Conservation (phyloP, 2,797 vertebrate species). For the Poecilia gillii region DNA sequence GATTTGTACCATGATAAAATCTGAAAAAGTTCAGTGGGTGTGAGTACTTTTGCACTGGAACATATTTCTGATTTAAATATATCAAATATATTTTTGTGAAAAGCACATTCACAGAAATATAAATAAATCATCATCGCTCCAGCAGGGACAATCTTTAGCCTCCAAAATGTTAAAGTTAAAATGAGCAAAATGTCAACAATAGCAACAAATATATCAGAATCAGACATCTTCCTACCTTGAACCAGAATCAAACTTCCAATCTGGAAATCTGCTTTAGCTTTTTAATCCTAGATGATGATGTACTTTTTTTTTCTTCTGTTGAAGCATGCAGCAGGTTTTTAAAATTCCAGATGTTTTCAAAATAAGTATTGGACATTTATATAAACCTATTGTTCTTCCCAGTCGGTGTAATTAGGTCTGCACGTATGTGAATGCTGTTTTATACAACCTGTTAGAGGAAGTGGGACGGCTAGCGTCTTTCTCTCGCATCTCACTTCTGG, state of each 20-base stretch:
- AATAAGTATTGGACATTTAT: not conserved
- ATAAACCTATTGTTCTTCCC: not conserved
- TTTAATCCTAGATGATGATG: conserved; percentile 1
- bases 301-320: not conserved
- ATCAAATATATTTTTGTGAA: too few relatives aligned
- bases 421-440: conserved; percentile 7
- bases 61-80: not conserved
- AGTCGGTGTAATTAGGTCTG: not conserved
- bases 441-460: conserved; percentile 61
- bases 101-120: not conserved
- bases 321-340: not conserved
- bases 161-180: not conserved
- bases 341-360: not conserved
- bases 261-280: conserved; percentile 4
- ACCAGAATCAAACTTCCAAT: not conserved
- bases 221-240: conserved; percentile 48
- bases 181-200: not conserved
- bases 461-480: conserved; percentile 29
- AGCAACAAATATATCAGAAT: conserved; percentile 1
- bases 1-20: not conserved
- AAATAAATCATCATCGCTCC: not conserved
- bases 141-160: not conserved
- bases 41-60: not conserved
- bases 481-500: conserved; percentile 23
- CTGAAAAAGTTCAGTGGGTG: not conserved